These are phyloP conservation scores for Sus scrofa DNA, from an alignment of 2,113 vertebrate genomes.

Conservation along the genomic window T2T-Sscrofa CM000826.6:45873001-45873500, in stretches of 20 bases:
- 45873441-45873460: background rate
- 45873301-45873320: background rate
- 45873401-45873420: background rate
- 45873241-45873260: background rate
- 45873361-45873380: background rate
- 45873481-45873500: background rate
- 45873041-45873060: no score
- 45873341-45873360: background rate
- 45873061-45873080: background rate
- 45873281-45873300: background rate
- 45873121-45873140: no score
- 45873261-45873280: background rate
- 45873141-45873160: background rate
- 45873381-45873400: background rate
- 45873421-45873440: background rate
- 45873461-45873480: background rate
- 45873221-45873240: background rate
- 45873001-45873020: no score
- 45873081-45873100: background rate
- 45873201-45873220: background rate
- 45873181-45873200: background rate
- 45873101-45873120: no score
- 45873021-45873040: no score
- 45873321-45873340: background rate
- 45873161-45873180: slow-evolving; percentile 10